Conservation (phyloP, 35 echinoderm and acorn worm genomes). For the Nesometra sesokonis region DNA sequence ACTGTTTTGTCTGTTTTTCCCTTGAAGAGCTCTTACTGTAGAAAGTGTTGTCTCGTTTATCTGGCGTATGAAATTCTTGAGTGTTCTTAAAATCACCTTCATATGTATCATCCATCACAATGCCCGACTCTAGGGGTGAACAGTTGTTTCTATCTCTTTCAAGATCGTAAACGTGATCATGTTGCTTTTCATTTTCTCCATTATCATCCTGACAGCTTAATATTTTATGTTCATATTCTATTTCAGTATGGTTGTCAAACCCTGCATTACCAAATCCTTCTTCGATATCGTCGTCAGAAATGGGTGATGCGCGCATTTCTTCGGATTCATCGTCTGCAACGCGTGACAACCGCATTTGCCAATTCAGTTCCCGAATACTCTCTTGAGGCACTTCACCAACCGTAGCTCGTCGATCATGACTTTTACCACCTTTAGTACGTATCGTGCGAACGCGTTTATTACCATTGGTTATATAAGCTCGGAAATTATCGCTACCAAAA, state of each 20-base stretch:
- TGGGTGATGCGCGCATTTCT: too few relatives aligned
- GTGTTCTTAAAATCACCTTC: neutral
- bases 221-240: neutral
- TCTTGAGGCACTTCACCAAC: neutral
- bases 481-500: neutral
- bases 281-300: neutral
- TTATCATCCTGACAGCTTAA: too few relatives aligned
- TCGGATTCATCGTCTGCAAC: too few relatives aligned
- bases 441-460: neutral
- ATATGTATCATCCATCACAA: neutral
- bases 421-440: neutral
- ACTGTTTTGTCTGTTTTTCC: neutral
- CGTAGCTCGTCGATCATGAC: neutral
- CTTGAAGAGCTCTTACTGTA: neutral
- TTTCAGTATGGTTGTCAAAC: neutral
- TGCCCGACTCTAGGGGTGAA: neutral
- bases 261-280: neutral
- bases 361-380: too few relatives aligned
- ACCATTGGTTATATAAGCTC: neutral
- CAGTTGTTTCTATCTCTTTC: neutral
- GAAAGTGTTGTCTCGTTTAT: neutral
- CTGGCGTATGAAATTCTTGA: neutral
- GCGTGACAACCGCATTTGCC: too few relatives aligned
- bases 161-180: neutral
- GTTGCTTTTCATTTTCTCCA: too few relatives aligned